Percentiles rank a stretch among this genome's conserved stretches.
Conservation (phyloP, 2,797 vertebrate genomes). For the Ctenopoma multispine region DNA sequence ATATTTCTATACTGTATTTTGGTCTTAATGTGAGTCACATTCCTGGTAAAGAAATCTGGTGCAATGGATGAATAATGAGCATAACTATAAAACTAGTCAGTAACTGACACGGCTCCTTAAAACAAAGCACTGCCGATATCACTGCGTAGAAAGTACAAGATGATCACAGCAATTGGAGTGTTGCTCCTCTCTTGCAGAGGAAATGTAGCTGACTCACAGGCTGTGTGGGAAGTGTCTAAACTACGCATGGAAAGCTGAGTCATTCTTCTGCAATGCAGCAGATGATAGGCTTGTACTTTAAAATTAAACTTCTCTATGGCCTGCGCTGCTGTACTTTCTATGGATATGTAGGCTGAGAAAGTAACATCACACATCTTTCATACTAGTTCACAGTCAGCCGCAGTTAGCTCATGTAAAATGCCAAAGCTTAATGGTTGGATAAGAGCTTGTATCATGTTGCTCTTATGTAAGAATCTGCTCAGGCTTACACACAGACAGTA, state of each 20-base stretch:
- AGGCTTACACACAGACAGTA: constrained; percentile 1
- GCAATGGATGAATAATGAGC: not conserved
- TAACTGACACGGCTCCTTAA: not conserved
- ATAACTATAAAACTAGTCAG: not conserved
- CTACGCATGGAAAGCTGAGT: constrained; percentile 71
- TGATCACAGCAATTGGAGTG: constrained; percentile 19
- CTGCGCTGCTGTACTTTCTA: not conserved
- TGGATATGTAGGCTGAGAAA: constrained; percentile 26
- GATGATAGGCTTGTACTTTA: constrained; percentile 14
- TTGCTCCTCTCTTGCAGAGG: constrained; percentile 57
- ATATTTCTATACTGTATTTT: not conserved
- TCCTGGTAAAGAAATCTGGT: not conserved
- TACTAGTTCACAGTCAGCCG: not conserved
- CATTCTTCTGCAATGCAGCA: constrained; percentile 73
- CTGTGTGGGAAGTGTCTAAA: constrained; percentile 60
- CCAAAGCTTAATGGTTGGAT: constrained; percentile 26
- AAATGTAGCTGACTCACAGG: constrained; percentile 69
- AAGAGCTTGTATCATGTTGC: constrained; percentile 33
- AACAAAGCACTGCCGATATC: not conserved
- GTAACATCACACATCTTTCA: constrained; percentile 1
- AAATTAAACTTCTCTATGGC: constrained; percentile 9
- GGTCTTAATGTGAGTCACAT: not conserved
- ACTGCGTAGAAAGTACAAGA: constrained; percentile 10
- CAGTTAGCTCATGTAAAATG: constrained; percentile 7
- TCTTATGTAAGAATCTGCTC: constrained; percentile 61